Evolutionary conservation across 2,113 vertebrate species (phyloP).

Genomic region (Misgurnus anguillicaudatus): DNA sequence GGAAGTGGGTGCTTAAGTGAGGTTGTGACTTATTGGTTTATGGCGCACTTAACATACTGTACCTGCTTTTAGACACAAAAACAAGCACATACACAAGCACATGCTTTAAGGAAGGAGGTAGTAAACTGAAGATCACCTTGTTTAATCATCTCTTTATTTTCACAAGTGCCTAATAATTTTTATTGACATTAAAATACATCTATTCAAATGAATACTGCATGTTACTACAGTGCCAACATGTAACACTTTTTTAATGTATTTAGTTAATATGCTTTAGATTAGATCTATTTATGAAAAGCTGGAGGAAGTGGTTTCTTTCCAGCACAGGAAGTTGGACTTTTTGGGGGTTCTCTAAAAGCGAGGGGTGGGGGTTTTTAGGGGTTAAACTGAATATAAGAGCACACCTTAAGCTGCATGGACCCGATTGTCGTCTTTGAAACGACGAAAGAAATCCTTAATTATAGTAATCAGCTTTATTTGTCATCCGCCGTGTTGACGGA

Average conservation of each 20-base stretch:
- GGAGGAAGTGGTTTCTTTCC: constrained; percentile 29
- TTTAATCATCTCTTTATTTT: constrained; percentile 34
- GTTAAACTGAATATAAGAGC: not conserved
- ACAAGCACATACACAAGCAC: constrained; percentile 27
- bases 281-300: constrained; percentile 40
- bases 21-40: constrained; percentile 39
- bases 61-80: constrained; percentile 1
- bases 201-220: constrained; percentile 61
- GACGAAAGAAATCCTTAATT: not conserved
- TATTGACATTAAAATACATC: constrained; percentile 32
- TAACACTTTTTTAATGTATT: constrained; percentile 50
- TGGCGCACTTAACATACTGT: constrained; percentile 12
- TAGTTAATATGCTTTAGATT: constrained; percentile 40
- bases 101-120: constrained; percentile 39
- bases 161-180: constrained; percentile 48
- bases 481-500: constrained; percentile 22
- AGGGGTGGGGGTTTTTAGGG: not conserved
- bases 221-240: constrained; percentile 63
- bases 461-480: constrained; percentile 33
- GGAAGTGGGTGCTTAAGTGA: constrained; percentile 36
- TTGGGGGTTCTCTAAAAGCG: constrained; percentile 7
- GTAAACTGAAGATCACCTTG: constrained; percentile 40
- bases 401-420: not conserved
- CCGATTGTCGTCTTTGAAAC: not conserved
- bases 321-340: constrained; percentile 20